Conservation (phyloP, 2,888 invertebrate genomes). For the Tenthredo scrophulariae region DNA sequence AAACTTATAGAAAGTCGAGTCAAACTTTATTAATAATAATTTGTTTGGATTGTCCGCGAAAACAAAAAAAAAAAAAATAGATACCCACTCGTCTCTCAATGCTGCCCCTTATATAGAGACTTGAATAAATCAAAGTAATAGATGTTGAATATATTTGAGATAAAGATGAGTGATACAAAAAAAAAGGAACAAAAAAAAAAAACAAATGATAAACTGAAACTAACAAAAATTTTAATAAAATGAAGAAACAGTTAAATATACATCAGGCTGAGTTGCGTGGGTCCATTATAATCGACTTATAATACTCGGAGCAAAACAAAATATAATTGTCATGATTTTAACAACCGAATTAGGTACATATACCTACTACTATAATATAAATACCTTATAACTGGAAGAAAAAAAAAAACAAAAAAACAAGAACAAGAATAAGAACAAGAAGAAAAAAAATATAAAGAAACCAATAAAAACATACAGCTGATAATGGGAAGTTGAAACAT, state of each 20-base stretch:
- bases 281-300: constrained; percentile 13
- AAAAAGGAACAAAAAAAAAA: neutral
- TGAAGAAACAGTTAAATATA: neutral
- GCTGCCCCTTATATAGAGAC: neutral
- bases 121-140: constrained; percentile 1
- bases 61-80: neutral
- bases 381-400: neutral
- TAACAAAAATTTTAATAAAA: neutral
- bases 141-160: constrained; percentile 25
- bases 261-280: constrained; percentile 18
- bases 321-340: neutral
- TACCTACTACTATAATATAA: neutral
- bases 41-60: neutral
- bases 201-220: neutral
- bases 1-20: neutral
- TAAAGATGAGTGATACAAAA: neutral
- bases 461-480: neutral
- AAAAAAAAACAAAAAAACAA: neutral
- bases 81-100: neutral
- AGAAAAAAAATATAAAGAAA: neutral
- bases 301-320: neutral
- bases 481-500: neutral
- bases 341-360: neutral
- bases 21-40: neutral
- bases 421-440: neutral